Evolutionary conservation across 2,113 vertebrate species (phyloP).

Genomic region (Poicephalus meyeri): DNA sequence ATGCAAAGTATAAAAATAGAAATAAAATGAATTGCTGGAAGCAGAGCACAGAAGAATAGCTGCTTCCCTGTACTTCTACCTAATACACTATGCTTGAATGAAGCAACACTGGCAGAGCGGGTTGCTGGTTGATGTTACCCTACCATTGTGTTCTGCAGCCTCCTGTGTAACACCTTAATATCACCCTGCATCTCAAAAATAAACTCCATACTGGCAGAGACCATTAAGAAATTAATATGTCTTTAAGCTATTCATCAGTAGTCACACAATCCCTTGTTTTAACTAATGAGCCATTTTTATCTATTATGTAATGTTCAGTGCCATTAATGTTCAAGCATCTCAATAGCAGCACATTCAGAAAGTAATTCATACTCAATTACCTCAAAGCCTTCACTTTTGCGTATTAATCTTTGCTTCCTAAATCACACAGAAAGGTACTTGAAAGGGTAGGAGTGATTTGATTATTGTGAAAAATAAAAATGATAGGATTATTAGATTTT

Average conservation of each 20-base stretch:
- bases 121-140: neutral
- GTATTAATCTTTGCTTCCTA: conserved; percentile 67
- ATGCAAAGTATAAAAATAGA: neutral
- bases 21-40: neutral
- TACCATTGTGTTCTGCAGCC: neutral
- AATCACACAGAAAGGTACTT: conserved; percentile 54
- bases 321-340: conserved; percentile 51
- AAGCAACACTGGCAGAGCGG: neutral
- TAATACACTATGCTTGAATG: neutral
- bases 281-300: conserved; percentile 62
- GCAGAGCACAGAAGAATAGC: neutral
- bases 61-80: neutral
- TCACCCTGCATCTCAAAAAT: neutral
- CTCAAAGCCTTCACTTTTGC: conserved; percentile 53
- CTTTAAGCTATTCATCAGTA: conserved; percentile 55
- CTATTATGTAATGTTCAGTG: neutral
- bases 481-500: conserved; percentile 16
- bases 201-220: neutral
- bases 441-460: conserved; percentile 47
- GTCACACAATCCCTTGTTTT: conserved; percentile 51
- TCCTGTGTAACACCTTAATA: neutral
- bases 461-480: conserved; percentile 52
- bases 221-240: neutral
- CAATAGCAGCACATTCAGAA: conserved; percentile 56
- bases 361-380: conserved; percentile 67